phyloP scores from a whole-genome alignment of 2,797 vertebrate genomes.

The Triplophysa bombifrons region DNA sequence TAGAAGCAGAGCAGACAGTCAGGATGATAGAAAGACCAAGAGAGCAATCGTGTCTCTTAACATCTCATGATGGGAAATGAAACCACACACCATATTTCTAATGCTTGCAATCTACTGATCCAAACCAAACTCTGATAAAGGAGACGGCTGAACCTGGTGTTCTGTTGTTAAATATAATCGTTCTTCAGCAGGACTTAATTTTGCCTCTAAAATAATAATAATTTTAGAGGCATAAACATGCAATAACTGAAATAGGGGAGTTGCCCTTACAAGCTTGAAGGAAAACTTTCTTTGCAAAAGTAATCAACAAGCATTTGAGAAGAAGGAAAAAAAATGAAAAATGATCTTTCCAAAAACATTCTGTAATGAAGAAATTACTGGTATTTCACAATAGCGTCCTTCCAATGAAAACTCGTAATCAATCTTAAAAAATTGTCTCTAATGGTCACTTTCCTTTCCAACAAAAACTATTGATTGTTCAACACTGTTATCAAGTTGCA shows the following conservation, averaged over 20 bases:
- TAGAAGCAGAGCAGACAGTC: not conserved
- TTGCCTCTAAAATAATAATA: too few species aligned
- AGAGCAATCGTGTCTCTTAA: not conserved
- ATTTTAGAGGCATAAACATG: not conserved
- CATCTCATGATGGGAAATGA: not conserved
- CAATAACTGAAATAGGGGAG: constrained; percentile 20
- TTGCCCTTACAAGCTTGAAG: constrained; percentile 8
- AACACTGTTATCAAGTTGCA: constrained; percentile 35
- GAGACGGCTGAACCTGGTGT: not conserved
- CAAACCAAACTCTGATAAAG: constrained; percentile 17
- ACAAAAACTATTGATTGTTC: constrained; percentile 31
- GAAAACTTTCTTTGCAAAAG: not conserved
- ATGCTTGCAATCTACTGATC: not conserved
- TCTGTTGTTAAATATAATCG: constrained; percentile 22
- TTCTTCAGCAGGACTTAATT: not conserved
- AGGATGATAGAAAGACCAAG: constrained; percentile 5
- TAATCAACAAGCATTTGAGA: not conserved
- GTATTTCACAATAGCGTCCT: not conserved
- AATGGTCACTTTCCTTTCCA: constrained; percentile 14
- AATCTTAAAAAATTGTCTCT: constrained; percentile 25
- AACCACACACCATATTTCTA: constrained; percentile 12
- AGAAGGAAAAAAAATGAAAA: constrained; percentile 23
- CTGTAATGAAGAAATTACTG: constrained; percentile 26
- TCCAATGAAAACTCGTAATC: constrained; percentile 10
- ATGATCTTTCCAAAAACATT: constrained; percentile 3